Base-by-base conservation (phyloP, 2,888 invertebrate species). In the Pteria penguin region DNA sequence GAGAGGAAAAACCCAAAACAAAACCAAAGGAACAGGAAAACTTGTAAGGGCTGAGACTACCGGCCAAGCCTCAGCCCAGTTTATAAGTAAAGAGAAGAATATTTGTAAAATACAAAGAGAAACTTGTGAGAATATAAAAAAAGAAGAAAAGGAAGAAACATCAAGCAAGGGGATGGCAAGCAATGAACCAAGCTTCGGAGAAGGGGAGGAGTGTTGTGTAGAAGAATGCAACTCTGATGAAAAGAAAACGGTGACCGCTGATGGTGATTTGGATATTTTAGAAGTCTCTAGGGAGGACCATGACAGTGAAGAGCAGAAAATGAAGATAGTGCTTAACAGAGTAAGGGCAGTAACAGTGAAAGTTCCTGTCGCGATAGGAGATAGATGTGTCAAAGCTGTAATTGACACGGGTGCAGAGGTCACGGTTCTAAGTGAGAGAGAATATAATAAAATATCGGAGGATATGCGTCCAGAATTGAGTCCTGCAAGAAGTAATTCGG, bases 331-430 rank as follows among this genome's bases (percentile, higher is more conserved):
- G 11, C 26, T 68, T 29, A 58, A 62, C 54, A 52, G 66, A 4
- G 45, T 75, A 2, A 52, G 14, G 24, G 55, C 70, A 24, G 52
- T 45, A 18, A 69, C 58, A 8, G 45, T 78, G 1, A 70, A 63
- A 31, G 57, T 74, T 14, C 61, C 57, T 8, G 65, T 72, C 2
- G 1, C 32, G 1, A 33, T 65, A 1, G 14, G 26, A 27, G 62
- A 26, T 26, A n/a, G 31, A 24, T 2, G 45, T 8, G 14, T 24
- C 4, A 69, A 57, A 31, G 73, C 72, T 24, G 70, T 73, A 14
- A 24, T 66, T 2, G 73, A 73, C 24, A 77, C 73, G 2, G 72
- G 66, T n/a, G n/a, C n/a, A n/a, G n/a, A n/a, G n/a, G n/a, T n/a
- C n/a, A n/a, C n/a, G n/a, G n/a, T n/a, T n/a, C n/a, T n/a, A n/a